A percentile compares a stretch with the other conserved stretches of the same genome.
phyloP scores from a whole-genome alignment of 1,140 invertebrate genomes.

The Macrocentrus cingulum region DNA sequence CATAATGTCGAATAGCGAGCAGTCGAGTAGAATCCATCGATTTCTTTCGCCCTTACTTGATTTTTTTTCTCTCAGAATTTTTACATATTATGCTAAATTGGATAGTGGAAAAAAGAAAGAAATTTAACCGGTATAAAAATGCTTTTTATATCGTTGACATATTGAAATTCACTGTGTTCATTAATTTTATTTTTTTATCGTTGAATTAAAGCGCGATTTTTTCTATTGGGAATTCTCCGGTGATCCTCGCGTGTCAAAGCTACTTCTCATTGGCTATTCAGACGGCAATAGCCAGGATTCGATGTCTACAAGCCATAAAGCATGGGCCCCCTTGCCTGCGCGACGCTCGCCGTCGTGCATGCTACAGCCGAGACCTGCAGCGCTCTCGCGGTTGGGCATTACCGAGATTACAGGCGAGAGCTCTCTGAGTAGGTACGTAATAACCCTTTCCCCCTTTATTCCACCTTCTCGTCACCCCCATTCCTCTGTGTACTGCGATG shows the following conservation, averaged over 20 bases:
- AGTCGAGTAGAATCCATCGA: constrained; percentile 25
- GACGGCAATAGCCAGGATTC: constrained; percentile 36
- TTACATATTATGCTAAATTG: too few relatives aligned
- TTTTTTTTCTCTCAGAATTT: too few relatives aligned
- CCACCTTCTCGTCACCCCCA: constrained; percentile 3
- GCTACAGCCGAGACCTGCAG: constrained; percentile 20
- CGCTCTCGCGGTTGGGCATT: constrained; percentile 38
- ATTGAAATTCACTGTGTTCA: too few relatives aligned
- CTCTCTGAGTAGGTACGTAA: constrained; percentile 29
- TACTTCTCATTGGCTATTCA: constrained; percentile 44
- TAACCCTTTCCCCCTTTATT: constrained; percentile 24
- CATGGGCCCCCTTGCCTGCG: constrained; percentile 28
- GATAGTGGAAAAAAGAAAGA: too few relatives aligned
- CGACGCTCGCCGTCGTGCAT: constrained; percentile 15
- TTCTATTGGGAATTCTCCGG: constrained; percentile 35
- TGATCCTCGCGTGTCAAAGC: constrained; percentile 39
- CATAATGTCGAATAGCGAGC: constrained; percentile 23
- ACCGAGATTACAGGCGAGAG: constrained; percentile 44
- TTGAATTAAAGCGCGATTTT: too few relatives aligned
- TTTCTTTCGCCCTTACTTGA: too few relatives aligned
- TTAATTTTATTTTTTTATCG: constrained; percentile 9
- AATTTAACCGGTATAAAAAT: too few relatives aligned
- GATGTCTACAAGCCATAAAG: constrained; percentile 44
- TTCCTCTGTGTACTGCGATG: background rate
- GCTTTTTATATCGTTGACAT: too few relatives aligned